Conservation (phyloP, 2,113 vertebrate genomes). For the Hypocryptadius cinnamomeus region DNA sequence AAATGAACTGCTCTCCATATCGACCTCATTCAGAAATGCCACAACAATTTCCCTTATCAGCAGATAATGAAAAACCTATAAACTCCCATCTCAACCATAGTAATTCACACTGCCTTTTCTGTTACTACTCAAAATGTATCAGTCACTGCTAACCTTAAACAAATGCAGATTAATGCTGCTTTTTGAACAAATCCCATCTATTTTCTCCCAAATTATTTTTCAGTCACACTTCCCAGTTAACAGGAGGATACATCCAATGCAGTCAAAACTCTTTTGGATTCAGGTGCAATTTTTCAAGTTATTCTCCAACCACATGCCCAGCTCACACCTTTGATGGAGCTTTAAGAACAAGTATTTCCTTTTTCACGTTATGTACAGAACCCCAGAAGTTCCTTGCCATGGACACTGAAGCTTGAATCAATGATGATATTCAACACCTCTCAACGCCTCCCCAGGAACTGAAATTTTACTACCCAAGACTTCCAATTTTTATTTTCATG, state of each 20-base stretch:
- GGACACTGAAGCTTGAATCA: not conserved
- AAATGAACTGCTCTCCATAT: not conserved
- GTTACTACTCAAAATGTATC: not conserved
- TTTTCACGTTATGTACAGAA: not conserved
- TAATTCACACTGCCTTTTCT: not conserved
- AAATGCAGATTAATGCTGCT: not conserved
- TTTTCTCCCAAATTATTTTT: not conserved
- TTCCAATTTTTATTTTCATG: not conserved
- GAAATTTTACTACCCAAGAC: not conserved
- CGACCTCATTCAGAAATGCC: not conserved
- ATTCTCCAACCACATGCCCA: not conserved
- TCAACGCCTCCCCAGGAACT: not conserved
- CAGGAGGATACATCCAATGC: accelerated
- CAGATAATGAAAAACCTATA: not conserved
- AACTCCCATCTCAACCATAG: not conserved
- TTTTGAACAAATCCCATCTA: not conserved
- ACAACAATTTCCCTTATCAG: not conserved
- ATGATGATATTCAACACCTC: not conserved
- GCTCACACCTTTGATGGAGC: not conserved
- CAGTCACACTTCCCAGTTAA: not conserved
- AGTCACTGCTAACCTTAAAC: not conserved
- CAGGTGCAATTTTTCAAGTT: not conserved
- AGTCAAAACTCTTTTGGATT: not conserved
- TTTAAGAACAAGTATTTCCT: not conserved
- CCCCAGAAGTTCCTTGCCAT: not conserved